These are phyloP conservation scores for Drosophila suzukii DNA, from an alignment of 1,140 invertebrate species.

Conservation along the genomic window DNA sequence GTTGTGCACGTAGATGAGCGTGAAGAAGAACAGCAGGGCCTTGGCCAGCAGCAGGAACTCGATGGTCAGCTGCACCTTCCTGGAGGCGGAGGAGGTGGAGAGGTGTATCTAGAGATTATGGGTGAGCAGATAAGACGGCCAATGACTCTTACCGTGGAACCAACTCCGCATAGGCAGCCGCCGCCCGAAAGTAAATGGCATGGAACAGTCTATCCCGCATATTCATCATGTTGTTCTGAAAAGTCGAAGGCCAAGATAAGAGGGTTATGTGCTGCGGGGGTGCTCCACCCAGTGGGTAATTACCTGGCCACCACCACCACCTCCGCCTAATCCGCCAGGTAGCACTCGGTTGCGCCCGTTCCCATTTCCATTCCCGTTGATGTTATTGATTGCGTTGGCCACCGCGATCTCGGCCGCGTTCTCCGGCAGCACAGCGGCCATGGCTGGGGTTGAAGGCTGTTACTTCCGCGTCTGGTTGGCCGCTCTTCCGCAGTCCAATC, in stretches of 20 bases:
- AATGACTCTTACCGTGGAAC: slow-evolving; percentile 87
- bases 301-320: slow-evolving; percentile 63
- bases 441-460: slow-evolving; percentile 24
- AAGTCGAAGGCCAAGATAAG: slow-evolving; percentile 30
- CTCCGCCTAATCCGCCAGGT: slow-evolving; percentile 19
- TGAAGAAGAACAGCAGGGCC: slow-evolving; percentile 95
- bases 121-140: slow-evolving; percentile 4
- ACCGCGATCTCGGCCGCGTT: slow-evolving; percentile 66
- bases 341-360: slow-evolving; percentile 62
- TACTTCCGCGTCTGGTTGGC: slow-evolving; percentile 41
- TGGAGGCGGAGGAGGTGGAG: slow-evolving; percentile 51
- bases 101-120: not conserved
- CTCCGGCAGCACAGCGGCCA: slow-evolving; percentile 44
- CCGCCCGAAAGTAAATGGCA: slow-evolving; percentile 96
- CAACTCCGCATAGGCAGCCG: slow-evolving; percentile 94
- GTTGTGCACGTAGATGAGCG: slow-evolving; percentile 97
- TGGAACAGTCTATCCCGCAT: slow-evolving; percentile 97
- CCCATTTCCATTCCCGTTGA: slow-evolving; percentile 49
- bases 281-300: slow-evolving; percentile 1
- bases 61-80: slow-evolving; percentile 92
- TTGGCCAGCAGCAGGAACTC: slow-evolving; percentile 96
- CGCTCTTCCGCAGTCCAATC: slow-evolving; percentile 36
- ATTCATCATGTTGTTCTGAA: slow-evolving; percentile 91
- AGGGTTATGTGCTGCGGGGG: not conserved
- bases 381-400: slow-evolving; percentile 75